Percentiles rank a stretch among this genome's conserved stretches.
Evolutionary conservation across 2,888 invertebrate species (phyloP).

Genomic region (Oxyscelio sp.): DNA sequence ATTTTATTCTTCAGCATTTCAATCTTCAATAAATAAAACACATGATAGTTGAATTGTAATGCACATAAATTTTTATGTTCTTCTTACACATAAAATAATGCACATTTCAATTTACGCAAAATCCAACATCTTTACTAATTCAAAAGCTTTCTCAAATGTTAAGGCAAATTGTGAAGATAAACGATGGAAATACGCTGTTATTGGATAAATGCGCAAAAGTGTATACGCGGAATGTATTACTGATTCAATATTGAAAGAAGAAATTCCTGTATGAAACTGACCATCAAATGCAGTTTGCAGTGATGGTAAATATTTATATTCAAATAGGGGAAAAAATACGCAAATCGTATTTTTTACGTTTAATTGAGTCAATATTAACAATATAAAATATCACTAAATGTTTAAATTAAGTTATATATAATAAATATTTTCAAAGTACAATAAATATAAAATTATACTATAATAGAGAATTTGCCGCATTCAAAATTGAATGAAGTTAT

Average conservation of each 20-base stretch:
- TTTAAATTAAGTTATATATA: no score
- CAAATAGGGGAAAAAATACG: conserved; percentile 45
- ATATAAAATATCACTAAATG: no score
- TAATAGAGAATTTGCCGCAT: no score
- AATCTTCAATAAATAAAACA: conserved; percentile 56
- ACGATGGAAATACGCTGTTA: conserved; percentile 14
- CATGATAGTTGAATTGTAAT: conserved; percentile 34
- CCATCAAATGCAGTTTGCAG: conserved; percentile 34
- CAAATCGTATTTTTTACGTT: conserved; percentile 30
- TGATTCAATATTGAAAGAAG: conserved; percentile 71
- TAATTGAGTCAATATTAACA: conserved; percentile 22
- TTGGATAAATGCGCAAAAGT: conserved; percentile 41
- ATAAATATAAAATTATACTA: no score
- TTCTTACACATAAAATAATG: conserved; percentile 1
- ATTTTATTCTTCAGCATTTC: conserved; percentile 58
- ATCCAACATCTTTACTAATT: neutral
- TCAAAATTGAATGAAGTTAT: no score
- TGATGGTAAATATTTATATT: conserved; percentile 40
- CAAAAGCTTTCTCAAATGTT: conserved; percentile 3
- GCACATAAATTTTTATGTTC: conserved; percentile 1
- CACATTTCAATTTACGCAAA: neutral
- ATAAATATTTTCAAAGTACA: no score
- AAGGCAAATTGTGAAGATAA: neutral
- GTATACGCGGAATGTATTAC: conserved; percentile 30
- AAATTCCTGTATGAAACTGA: conserved; percentile 62